A percentile compares a stretch with the other conserved stretches of the same genome.
phyloP scores from a whole-genome alignment of 2,113 vertebrate species.

The Rhabdornis inornatus region DNA sequence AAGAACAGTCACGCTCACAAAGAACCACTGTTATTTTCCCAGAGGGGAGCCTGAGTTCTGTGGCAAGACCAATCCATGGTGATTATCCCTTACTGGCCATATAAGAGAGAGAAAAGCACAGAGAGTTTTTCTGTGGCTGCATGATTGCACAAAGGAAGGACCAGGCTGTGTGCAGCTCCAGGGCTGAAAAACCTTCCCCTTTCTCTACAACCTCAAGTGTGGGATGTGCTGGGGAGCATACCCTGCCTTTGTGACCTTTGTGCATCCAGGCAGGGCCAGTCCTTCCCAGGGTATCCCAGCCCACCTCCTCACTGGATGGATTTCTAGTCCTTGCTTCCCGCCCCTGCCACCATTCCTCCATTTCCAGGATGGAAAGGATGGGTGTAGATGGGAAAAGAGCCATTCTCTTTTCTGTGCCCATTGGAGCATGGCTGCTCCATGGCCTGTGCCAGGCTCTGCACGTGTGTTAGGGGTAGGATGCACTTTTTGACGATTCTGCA shows the following conservation, averaged over 20 bases:
- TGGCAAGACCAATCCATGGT: not conserved
- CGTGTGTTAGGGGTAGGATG: not conserved
- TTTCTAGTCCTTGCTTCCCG: not conserved
- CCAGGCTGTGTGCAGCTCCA: not conserved
- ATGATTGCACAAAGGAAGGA: not conserved
- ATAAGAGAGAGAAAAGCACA: not conserved
- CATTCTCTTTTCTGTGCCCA: not conserved
- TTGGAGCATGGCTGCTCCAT: not conserved
- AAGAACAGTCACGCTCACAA: not conserved
- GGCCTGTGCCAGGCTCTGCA: not conserved
- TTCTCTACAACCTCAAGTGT: not conserved
- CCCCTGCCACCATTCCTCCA: not conserved
- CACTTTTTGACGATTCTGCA: not conserved
- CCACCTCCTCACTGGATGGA: not conserved
- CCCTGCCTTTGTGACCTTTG: not conserved
- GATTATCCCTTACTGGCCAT: not conserved
- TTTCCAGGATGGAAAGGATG: fast-evolving
- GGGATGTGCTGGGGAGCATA: not conserved
- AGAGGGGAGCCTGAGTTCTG: not conserved
- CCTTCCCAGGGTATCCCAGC: not conserved
- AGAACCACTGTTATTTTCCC: not conserved
- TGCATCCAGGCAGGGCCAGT: not conserved
- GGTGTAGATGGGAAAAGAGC: not conserved
- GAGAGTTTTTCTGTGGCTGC: not conserved
- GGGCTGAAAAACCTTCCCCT: not conserved